Base-by-base conservation (phyloP, 2,888 invertebrate genomes). In the Rhaphigaster nebulosa region DNA sequence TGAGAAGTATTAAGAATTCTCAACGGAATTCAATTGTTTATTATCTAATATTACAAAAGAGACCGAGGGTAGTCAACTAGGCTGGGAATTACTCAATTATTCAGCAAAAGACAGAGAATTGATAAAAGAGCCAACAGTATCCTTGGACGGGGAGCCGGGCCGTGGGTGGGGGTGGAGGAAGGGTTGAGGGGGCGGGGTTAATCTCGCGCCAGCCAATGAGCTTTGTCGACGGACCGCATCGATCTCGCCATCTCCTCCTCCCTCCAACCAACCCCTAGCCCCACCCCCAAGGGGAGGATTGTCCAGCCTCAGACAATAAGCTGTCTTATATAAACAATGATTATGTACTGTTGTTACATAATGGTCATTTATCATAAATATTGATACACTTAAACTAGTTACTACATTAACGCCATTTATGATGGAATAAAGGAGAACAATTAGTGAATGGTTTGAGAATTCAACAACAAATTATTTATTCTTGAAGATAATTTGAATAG, bases 131-230 rank as follows among this genome's bases (percentile, higher is more conserved):
- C 34, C 12, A 23, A 76, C 8, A 76, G 70, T 23, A 23, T 20
- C 70, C 70, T 65, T 18, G 29, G n/a, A 26, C n/a, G n/a, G 60
- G 60, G 29, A 2, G 15, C 29, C 20, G 70, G 45, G 45, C 18
- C 65, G 87, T n/a, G 38, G 56, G 50, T 70, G 70, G 65, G 87
- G 56, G 84, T 65, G 88, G 76, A 6, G 54, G 90, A 60, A 87
- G 87, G 76, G 91, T 90, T 56, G 60, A 54, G 89, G 84, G 65
- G 60, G 87, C 34, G 87, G 89, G 45, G 56, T 50, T 50, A 87
- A 45, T 23, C 41, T 20, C 15, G 70, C 10, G 20, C 8, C 50
- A 29, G 34, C 54, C 88, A 60, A 88, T 88, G 50, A 29, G 88
- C 12, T 29, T 3, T n/a, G 34, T 15, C 5, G 18, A 18, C 38